Evolutionary conservation across 2,797 vertebrate species (phyloP).

Genomic region (Denticeps clupeoides): DNA sequence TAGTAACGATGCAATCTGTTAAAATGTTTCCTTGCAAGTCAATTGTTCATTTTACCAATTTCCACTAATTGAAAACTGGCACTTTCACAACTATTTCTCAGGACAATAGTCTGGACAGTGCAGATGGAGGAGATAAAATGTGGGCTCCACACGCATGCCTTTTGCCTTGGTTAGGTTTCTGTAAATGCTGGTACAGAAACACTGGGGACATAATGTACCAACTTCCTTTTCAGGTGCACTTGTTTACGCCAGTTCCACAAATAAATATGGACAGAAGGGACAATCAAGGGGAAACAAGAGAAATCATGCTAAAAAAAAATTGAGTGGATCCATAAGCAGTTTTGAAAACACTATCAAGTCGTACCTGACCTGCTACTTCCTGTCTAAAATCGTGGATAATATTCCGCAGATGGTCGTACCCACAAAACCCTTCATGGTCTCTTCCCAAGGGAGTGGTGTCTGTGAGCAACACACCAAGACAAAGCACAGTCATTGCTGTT

Average conservation of each 20-base stretch:
- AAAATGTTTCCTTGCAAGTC: background rate
- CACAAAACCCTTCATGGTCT: slow-evolving; percentile 27
- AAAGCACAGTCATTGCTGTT: no score
- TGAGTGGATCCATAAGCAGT: no score
- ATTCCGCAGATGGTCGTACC: slow-evolving; percentile 16
- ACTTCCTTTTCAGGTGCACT: background rate
- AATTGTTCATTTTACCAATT: slow-evolving; percentile 9
- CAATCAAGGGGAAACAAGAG: no score
- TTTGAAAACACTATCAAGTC: no score
- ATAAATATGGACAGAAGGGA: no score
- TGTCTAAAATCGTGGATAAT: slow-evolving; percentile 18
- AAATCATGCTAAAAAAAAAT: no score
- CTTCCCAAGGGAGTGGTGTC: slow-evolving; percentile 10
- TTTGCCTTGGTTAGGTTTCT: background rate
- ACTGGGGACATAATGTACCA: background rate
- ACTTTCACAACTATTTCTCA: slow-evolving; percentile 6
- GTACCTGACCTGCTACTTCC: slow-evolving; percentile 38
- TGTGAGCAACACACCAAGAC: slow-evolving; percentile 8
- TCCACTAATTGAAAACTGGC: slow-evolving; percentile 9
- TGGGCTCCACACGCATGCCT: slow-evolving; percentile 23
- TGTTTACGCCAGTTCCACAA: background rate
- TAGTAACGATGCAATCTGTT: slow-evolving; percentile 1
- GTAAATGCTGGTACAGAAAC: background rate
- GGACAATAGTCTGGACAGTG: slow-evolving; percentile 21
- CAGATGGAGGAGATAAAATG: slow-evolving; percentile 26